These are phyloP conservation scores for Taenioides sp. DNA, from an alignment of 2,797 vertebrate species.

Conservation along the genomic window DNA sequence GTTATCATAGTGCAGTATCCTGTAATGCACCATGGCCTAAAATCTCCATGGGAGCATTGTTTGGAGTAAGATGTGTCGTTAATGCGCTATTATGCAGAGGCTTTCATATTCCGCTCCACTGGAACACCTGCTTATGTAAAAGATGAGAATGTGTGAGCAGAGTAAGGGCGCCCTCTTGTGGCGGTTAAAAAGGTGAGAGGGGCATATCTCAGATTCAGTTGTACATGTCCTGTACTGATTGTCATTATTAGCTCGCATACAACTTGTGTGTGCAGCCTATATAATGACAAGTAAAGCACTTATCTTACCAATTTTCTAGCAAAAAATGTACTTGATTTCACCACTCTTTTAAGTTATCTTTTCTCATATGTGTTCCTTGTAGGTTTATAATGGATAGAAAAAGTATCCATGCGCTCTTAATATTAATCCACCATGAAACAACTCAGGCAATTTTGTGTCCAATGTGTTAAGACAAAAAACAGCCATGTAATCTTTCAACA, in stretches of 20 bases:
- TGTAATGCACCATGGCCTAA: background rate
- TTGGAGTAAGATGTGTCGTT: slow-evolving; percentile 26
- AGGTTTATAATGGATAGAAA: no score
- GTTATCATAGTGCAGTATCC: background rate
- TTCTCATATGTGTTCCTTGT: no score
- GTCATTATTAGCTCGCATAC: no score
- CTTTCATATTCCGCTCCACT: slow-evolving; percentile 22
- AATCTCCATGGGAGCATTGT: slow-evolving; percentile 12
- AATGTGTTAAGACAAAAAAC: background rate
- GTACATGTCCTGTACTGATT: no score
- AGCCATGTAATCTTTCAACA: background rate
- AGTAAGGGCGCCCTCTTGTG: slow-evolving; percentile 49
- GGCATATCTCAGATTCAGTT: background rate
- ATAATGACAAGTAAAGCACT: no score
- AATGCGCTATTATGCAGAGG: slow-evolving; percentile 46
- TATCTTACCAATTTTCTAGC: no score
- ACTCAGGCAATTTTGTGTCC: background rate
- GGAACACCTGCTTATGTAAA: slow-evolving; percentile 48
- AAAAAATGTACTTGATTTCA: no score
- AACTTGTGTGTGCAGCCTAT: no score
- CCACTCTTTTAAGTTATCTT: no score
- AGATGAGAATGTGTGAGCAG: background rate
- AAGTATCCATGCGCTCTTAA: no score
- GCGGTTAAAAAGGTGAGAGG: background rate
- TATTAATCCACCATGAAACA: no score